Base-by-base conservation (phyloP, 2,888 invertebrate species). In the Xestoiulus laeticollis region DNA sequence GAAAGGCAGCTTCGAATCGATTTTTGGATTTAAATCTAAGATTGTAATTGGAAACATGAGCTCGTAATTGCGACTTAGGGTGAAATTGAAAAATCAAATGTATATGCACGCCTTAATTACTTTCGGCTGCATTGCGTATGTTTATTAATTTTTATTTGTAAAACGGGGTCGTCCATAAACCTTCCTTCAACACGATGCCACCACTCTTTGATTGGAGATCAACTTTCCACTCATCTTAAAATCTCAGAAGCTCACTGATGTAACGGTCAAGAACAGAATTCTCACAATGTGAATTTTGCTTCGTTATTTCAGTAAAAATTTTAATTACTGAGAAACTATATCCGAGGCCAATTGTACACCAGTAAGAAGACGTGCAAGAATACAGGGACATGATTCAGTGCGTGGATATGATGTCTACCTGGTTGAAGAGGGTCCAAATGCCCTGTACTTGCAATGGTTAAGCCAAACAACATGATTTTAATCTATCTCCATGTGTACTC, bases 21-120 rank as follows among this genome's bases (percentile, higher is more conserved):
- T 59, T 59, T 59, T 59, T n/a, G 59, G 16, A 59, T 59, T 59
- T 59, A 59, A 59, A 59, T 59, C 59, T n/a, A 59, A 59, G 59
- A 59, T 59, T 59, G 59, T 59, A 59, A 59, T 59, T 59, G 59
- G 59, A 59, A n/a, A 59, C 59, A 59, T 59, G 59, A 59, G 59
- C 59, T 59, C 59, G 59, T 59, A 59, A 59, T 59, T 59, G 59
- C 59, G 59, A 59, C 59, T 59, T 59, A 59, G n/a, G n/a, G 59
- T n/a, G n/a, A 59, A 59, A 59, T 59, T 59, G 59, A 59, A 59
- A 59, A 59, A 59, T n/a, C n/a, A 59, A 59, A n/a, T 59, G n/a
- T n/a, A n/a, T n/a, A n/a, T 6, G n/a, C n/a, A 59, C 2, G 59
- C 59, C 6, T 59, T 59, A 59, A 59, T 59, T 59, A 59, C 59